Percentiles rank a stretch among this genome's conserved stretches.
These are phyloP conservation scores for Megastigmus dorsalis DNA, from an alignment of 2,888 invertebrate species.

Conservation along the genomic window DNA sequence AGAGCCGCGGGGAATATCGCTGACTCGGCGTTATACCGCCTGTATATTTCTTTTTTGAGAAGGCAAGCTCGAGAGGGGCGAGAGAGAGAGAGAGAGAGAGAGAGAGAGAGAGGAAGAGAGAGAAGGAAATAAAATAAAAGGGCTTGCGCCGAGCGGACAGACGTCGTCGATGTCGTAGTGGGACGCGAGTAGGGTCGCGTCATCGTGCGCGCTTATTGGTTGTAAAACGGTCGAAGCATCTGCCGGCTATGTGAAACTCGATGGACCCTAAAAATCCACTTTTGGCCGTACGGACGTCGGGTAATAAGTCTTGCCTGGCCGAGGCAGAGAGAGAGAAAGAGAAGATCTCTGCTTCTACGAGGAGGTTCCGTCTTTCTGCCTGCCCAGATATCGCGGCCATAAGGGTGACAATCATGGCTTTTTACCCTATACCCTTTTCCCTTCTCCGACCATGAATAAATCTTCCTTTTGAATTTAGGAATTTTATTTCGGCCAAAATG, in stretches of 20 bases:
- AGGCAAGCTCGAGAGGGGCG: neutral
- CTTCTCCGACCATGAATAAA: conserved; percentile 22
- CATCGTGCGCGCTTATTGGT: conserved; percentile 62
- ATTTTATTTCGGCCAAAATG: neutral
- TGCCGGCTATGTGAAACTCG: conserved; percentile 64
- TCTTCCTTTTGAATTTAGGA: conserved; percentile 11
- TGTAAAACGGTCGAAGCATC: conserved; percentile 67
- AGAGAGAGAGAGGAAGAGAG: conserved; percentile 10
- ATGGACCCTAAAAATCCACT: conserved; percentile 65
- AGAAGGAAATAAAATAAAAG: no score
- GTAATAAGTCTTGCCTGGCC: conserved; percentile 62
- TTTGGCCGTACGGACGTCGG: conserved; percentile 53
- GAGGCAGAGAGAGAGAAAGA: no score
- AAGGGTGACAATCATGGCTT: conserved; percentile 46
- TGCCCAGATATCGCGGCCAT: conserved; percentile 32
- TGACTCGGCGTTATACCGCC: no score
- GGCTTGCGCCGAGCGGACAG: no score
- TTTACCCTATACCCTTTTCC: neutral
- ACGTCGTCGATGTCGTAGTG: no score
- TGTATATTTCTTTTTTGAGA: conserved; percentile 16
- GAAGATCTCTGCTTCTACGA: conserved; percentile 33
- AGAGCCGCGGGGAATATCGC: conserved; percentile 12
- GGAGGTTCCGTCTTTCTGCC: neutral
- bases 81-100: neutral
- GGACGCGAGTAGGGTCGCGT: neutral